Conservation (phyloP, 2,888 invertebrate species). For the Lucinisca nassula region DNA sequence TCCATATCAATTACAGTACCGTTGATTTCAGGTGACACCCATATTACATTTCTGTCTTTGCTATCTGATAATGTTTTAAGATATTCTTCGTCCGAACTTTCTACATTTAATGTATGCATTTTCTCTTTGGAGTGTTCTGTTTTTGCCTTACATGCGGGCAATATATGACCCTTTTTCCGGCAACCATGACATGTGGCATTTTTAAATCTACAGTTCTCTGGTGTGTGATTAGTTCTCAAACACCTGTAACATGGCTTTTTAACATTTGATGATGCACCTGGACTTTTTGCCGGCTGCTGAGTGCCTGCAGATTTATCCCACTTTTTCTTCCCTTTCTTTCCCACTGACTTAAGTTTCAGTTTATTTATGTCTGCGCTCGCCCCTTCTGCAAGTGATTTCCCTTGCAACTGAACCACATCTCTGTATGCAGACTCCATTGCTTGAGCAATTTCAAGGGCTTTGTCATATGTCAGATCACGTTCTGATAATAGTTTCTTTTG, state of each 20-base stretch:
- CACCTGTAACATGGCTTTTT: background rate
- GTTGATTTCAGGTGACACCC: too few species aligned
- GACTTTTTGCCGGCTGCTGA: background rate
- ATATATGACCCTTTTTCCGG: too few species aligned
- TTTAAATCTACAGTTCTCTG: too few species aligned
- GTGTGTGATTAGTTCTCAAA: background rate
- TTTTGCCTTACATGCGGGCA: too few species aligned
- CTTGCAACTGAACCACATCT: slow-evolving; percentile 43
- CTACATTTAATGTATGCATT: too few species aligned
- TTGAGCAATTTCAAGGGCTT: slow-evolving; percentile 47
- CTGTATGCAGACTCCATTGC: slow-evolving; percentile 53
- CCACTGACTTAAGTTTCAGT: background rate
- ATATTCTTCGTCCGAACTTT: too few species aligned
- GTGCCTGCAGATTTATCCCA: too few species aligned
- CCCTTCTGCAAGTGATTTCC: background rate
- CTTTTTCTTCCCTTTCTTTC: background rate
- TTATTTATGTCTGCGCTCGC: background rate
- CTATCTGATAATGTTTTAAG: too few species aligned
- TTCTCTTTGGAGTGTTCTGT: too few species aligned
- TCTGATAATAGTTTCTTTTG: slow-evolving; percentile 53
- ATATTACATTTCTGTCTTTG: too few species aligned
- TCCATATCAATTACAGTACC: too few species aligned
- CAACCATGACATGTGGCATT: too few species aligned
- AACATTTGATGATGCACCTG: background rate
- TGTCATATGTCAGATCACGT: slow-evolving; percentile 47